Conservation (phyloP, 2,797 vertebrate genomes). For the Ammospiza maritima region DNA sequence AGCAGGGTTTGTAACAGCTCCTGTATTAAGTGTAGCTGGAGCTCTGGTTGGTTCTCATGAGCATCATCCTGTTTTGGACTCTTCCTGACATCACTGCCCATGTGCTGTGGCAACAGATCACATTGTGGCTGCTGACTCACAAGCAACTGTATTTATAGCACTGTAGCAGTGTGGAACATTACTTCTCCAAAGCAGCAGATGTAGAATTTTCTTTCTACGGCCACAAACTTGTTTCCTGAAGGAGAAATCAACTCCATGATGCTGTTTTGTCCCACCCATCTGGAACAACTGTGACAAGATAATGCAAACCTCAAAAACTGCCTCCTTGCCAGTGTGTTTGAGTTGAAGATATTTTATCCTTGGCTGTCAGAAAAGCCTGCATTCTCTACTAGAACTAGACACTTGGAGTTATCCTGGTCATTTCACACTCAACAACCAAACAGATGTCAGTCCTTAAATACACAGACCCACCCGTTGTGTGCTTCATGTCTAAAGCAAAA, state of each 20-base stretch:
- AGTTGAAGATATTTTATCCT: background rate
- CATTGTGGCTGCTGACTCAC: constrained; percentile 37
- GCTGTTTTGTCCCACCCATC: background rate
- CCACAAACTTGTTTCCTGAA: background rate
- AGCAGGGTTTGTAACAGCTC: background rate
- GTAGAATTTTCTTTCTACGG: background rate
- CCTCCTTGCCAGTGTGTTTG: background rate
- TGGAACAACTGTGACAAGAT: background rate
- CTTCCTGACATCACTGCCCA: constrained; percentile 10
- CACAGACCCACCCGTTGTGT: background rate
- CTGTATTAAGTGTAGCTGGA: background rate
- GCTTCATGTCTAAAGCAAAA: background rate
- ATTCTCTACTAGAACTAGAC: background rate
- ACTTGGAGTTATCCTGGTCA: background rate
- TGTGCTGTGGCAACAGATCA: constrained; percentile 6
- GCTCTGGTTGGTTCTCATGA: background rate
- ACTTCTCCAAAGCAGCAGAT: background rate
- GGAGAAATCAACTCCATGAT: background rate
- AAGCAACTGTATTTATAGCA: constrained; percentile 47
- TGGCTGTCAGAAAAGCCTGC: background rate
- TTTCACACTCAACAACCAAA: background rate
- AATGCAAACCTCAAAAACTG: background rate
- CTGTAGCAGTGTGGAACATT: background rate
- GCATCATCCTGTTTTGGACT: background rate
- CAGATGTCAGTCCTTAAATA: background rate